Conservation (phyloP, 2,888 invertebrate species). For the Invenusta paracnida region DNA sequence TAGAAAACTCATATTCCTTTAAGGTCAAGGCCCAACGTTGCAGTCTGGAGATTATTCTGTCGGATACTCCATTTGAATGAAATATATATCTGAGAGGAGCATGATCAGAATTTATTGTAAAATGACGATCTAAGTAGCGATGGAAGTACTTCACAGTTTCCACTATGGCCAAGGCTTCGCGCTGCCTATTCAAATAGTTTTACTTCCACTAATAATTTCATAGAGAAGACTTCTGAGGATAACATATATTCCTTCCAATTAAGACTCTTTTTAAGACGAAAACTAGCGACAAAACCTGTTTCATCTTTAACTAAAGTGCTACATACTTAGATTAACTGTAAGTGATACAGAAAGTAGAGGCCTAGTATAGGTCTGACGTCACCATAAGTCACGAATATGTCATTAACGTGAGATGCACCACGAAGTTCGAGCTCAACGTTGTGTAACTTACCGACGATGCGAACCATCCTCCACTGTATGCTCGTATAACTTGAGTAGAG, state of each 20-base stretch:
- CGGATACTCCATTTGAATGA: background rate
- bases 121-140: conserved; percentile 10
- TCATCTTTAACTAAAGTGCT: background rate
- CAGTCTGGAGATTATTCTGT: background rate
- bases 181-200: background rate
- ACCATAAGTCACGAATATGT: background rate
- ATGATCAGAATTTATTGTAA: background rate
- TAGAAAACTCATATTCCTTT: conserved; percentile 24
- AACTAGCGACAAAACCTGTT: conserved; percentile 3
- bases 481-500: background rate
- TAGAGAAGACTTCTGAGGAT: conserved; percentile 37
- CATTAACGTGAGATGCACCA: background rate
- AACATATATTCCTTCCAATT: background rate
- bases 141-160: background rate
- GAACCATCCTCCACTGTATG: background rate
- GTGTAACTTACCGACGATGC: too few species aligned
- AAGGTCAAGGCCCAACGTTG: conserved; percentile 31
- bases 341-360: background rate
- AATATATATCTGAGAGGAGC: conserved; percentile 17
- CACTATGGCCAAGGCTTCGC: background rate
- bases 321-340: too few species aligned
- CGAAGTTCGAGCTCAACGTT: background rate
- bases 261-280: conserved; percentile 22
- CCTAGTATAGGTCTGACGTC: conserved; percentile 26
- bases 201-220: conserved; percentile 21